phyloP scores from a whole-genome alignment of 37 sponge, comb jelly and placozoan species.

The Crambe crambe region DNA sequence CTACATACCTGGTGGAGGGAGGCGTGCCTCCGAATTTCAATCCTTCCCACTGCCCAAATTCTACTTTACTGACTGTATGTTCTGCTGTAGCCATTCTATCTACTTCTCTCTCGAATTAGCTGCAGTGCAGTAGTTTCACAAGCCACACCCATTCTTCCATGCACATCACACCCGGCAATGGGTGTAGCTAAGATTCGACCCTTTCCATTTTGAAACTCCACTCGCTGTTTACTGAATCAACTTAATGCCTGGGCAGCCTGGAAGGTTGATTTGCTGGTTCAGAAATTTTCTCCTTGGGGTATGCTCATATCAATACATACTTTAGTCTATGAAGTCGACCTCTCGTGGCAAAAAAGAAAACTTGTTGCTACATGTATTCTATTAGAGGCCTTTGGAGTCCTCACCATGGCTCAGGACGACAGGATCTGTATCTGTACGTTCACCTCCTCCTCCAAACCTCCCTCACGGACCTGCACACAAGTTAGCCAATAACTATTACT shows the following conservation, averaged over 20 bases:
- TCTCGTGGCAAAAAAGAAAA: background rate
- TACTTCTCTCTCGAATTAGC: too few relatives aligned
- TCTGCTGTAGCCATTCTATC: background rate
- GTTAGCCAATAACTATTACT: constrained; percentile 79
- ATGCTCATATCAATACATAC: background rate
- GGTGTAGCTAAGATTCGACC: too few relatives aligned
- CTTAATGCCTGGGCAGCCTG: constrained; percentile 52
- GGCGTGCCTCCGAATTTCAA: constrained; percentile 17
- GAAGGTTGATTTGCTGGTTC: constrained; percentile 54
- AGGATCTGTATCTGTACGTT: constrained; percentile 28
- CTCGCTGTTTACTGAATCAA: too few relatives aligned
- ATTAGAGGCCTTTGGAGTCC: constrained; percentile 31
- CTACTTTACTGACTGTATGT: background rate
- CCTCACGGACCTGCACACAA: constrained; percentile 78
- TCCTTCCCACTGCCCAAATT: constrained; percentile 31
- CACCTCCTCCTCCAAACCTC: constrained; percentile 70
- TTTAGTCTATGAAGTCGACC: background rate
- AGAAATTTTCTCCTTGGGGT: constrained; percentile 68
- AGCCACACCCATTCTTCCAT: background rate
- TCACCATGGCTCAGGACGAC: constrained; percentile 44
- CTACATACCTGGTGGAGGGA: constrained; percentile 44
- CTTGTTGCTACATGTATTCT: background rate
- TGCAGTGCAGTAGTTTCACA: background rate
- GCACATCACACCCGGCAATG: too few relatives aligned
- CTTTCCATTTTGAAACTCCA: too few relatives aligned